These are phyloP conservation scores for Ctenosaura bakeri DNA, from an alignment of 2,797 vertebrate genomes.

Conservation along the genomic window DNA sequence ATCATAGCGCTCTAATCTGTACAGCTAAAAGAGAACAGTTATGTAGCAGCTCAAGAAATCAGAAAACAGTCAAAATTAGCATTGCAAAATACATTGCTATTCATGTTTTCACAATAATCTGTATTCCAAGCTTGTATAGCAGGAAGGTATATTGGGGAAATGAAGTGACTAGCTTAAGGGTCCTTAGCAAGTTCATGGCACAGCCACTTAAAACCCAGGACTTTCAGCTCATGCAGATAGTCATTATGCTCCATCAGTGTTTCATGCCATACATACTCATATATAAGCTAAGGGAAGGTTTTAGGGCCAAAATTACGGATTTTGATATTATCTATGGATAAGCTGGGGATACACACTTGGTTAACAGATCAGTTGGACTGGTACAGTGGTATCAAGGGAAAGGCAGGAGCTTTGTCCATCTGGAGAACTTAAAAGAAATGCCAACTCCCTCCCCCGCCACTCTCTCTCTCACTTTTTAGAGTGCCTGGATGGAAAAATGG, in stretches of 20 bases:
- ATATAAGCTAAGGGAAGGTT: no score
- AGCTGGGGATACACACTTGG: no score
- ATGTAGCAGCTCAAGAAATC: not conserved
- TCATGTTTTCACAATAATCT: not conserved
- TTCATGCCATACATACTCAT: no score
- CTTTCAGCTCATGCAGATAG: not conserved
- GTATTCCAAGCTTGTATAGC: not conserved
- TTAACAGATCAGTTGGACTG: no score
- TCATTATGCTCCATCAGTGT: not conserved
- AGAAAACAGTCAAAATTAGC: not conserved
- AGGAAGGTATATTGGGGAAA: not conserved
- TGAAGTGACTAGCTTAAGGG: not conserved
- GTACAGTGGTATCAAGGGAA: no score
- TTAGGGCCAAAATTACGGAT: no score
- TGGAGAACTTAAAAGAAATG: no score
- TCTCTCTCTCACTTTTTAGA: no score
- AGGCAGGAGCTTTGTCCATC: no score
- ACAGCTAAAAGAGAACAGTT: slow-evolving; percentile 82
- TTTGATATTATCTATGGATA: no score
- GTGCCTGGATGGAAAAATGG: no score
- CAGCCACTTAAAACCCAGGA: not conserved
- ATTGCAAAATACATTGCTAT: not conserved
- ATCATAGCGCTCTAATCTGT: slow-evolving; percentile 92
- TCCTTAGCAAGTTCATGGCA: not conserved
- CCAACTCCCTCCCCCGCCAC: no score